Base-by-base conservation (phyloP, 2,113 vertebrate species). In the Noturus placidus region DNA sequence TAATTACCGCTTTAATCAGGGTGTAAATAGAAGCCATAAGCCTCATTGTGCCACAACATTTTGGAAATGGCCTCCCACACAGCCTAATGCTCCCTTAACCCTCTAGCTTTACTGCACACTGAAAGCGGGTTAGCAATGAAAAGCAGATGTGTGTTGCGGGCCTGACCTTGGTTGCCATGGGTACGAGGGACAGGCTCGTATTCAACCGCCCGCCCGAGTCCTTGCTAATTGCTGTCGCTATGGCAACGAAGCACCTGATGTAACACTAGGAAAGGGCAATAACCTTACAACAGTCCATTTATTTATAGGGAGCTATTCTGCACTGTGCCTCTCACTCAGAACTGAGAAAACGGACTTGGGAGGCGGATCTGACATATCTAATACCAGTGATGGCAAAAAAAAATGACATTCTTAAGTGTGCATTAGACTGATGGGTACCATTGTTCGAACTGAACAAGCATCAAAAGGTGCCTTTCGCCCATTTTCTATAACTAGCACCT, bases 111-210 rank as follows among this genome's bases (percentile, higher is more conserved):
- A 82, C 25, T 30, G 38, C 82, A 77, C 38, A 13, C 84, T 82
- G 86, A 90, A 85, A 85, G 83, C 63, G 42, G 82, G 86, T 67
- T 69, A 56, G 86, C 85, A 83, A 86, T 87, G 80, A 79, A 91
- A 91, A 89, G 89, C 91, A 92, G 91, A 90, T 89, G 90, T 93
- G 90, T 86, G 69, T 89, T 89, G 90, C 90, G 85, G 92, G 90
- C 88, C 93, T 93, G 94, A 93, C 95, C 94, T 95, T 93, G 95
- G 93, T 54, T 90, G 92, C 93, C 84, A 59, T 93, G 90, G 0
- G 3, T 91, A 92, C 87, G 91, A 93, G 93, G 92, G 91, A 88
- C 10, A 89, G 93, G 92, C 92, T 92, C 90, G 86, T 89, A 91
- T 90, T 93, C 92, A 93, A 90, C 91, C 82, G 89, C 87, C 91